These are phyloP conservation scores for Mya arenaria DNA, from an alignment of 1,140 invertebrate genomes.

Conservation along the genomic window DNA sequence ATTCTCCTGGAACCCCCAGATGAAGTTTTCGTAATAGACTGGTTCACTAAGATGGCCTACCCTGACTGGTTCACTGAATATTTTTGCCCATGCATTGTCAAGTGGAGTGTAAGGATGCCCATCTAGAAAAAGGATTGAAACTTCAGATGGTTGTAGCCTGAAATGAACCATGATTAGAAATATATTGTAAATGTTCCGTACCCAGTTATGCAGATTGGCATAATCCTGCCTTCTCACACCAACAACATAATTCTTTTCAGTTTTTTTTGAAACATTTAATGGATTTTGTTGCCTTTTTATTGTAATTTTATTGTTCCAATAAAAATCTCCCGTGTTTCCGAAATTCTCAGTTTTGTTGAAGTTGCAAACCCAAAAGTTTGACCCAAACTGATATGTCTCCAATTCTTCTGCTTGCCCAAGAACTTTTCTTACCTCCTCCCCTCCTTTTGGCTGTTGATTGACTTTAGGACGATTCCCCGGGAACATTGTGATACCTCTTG, in stretches of 20 bases:
- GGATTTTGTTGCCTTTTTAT: background rate
- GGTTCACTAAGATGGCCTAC: slow-evolving; percentile 50
- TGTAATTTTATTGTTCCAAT: slow-evolving; percentile 3
- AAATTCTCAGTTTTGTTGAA: too few relatives aligned
- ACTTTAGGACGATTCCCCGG: too few relatives aligned
- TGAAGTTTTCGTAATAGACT: slow-evolving; percentile 58
- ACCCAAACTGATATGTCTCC: too few relatives aligned
- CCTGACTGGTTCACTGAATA: slow-evolving; percentile 63
- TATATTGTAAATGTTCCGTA: slow-evolving; percentile 76
- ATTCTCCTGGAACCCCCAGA: slow-evolving; percentile 71
- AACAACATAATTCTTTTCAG: slow-evolving; percentile 8
- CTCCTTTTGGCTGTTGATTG: too few relatives aligned
- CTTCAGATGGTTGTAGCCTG: slow-evolving; percentile 59
- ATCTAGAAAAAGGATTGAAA: slow-evolving; percentile 73
- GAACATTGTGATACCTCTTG: too few relatives aligned
- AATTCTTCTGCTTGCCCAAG: too few relatives aligned
- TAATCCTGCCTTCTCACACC: slow-evolving; percentile 73
- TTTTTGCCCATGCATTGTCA: slow-evolving; percentile 66
- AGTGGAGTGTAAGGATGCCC: slow-evolving; percentile 72
- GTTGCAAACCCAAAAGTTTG: too few relatives aligned
- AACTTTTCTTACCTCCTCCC: too few relatives aligned
- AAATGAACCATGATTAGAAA: slow-evolving; percentile 74
- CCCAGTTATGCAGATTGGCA: slow-evolving; percentile 77
- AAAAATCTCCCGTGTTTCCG: too few relatives aligned
- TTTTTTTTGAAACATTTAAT: background rate